Evolutionary conservation across 2,888 invertebrate species (phyloP).

Genomic region (Fabriciana adippe): DNA sequence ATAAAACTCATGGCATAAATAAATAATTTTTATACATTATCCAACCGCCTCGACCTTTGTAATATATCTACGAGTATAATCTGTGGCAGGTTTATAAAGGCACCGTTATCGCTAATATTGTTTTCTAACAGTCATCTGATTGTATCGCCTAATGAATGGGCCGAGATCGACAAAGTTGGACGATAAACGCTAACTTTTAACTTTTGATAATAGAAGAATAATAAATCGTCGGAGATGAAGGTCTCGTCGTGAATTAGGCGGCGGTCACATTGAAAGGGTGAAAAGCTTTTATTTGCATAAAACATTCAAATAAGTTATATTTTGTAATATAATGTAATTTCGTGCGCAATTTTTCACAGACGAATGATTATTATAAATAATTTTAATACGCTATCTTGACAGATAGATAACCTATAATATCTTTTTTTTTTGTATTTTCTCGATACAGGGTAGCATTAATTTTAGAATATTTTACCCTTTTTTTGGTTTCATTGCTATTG

Average conservation of each 20-base stretch:
- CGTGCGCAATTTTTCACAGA: too few relatives aligned
- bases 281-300: not conserved
- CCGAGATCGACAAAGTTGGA: slow-evolving; percentile 17
- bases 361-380: too few relatives aligned
- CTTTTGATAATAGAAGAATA: slow-evolving; percentile 25
- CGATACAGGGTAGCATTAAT: too few relatives aligned
- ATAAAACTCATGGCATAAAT: not conserved
- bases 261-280: not conserved
- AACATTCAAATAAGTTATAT: too few relatives aligned
- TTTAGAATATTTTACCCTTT: too few relatives aligned
- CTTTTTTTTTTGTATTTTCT: too few relatives aligned
- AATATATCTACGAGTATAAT: slow-evolving; percentile 8
- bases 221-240: slow-evolving; percentile 17
- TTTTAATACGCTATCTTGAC: too few relatives aligned
- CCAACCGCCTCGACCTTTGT: not conserved
- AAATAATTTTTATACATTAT: slow-evolving; percentile 8
- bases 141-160: slow-evolving; percentile 22
- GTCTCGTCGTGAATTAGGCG: not conserved
- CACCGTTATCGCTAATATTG: slow-evolving; percentile 10
- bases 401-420: too few relatives aligned
- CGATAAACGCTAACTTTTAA: slow-evolving; percentile 27
- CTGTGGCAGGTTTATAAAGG: slow-evolving; percentile 22
- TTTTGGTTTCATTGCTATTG: slow-evolving; percentile 1
- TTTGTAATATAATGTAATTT: too few relatives aligned
- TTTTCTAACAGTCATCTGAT: slow-evolving; percentile 15